Conservation (phyloP, 1,140 invertebrate genomes). For the Drosophila rhopaloa region DNA sequence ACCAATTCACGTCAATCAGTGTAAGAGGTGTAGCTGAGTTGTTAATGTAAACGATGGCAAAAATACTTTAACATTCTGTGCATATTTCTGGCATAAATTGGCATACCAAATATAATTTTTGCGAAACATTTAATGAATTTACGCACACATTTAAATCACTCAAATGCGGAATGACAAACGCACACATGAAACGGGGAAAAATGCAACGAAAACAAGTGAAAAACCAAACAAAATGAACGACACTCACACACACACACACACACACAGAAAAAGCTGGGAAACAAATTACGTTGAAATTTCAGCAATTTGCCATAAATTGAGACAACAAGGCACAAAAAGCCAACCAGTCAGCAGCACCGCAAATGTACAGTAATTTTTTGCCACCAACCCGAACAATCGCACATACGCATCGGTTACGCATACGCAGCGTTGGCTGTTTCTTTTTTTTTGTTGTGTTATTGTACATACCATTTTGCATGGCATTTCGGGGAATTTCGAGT, state of each 20-base stretch:
- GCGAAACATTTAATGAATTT: conserved; percentile 71
- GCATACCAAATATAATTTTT: conserved; percentile 61
- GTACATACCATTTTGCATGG: conserved; percentile 25
- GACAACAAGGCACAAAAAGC: conserved; percentile 81
- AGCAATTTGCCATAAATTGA: conserved; percentile 83
- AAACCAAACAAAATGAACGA: conserved; percentile 41
- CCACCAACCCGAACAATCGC: conserved; percentile 53
- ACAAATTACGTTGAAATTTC: conserved; percentile 80
- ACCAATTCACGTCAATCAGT: conserved; percentile 21
- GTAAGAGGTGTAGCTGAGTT: conserved; percentile 15
- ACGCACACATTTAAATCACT: conserved; percentile 69
- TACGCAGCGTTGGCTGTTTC: conserved; percentile 54
- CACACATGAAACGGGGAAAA: conserved; percentile 5
- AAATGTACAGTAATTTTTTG: conserved; percentile 81
- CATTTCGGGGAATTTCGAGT: conserved; percentile 69
- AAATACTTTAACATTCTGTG: conserved; percentile 66
- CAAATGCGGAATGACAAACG: conserved; percentile 56
- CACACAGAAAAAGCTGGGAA: conserved; percentile 24
- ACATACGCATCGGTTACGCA: conserved; percentile 54
- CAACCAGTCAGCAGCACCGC: conserved; percentile 70
- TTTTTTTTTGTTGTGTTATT: conserved; percentile 2
- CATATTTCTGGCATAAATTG: conserved; percentile 75
- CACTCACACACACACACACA: conserved; percentile 12
- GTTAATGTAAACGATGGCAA: conserved; percentile 7
- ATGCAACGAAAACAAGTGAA: conserved; percentile 54